Percentiles rank a stretch among this genome's conserved stretches.
These are phyloP conservation scores for Phocoena sinus DNA, from an alignment of 2,113 vertebrate species.

Conservation along the genomic window DNA sequence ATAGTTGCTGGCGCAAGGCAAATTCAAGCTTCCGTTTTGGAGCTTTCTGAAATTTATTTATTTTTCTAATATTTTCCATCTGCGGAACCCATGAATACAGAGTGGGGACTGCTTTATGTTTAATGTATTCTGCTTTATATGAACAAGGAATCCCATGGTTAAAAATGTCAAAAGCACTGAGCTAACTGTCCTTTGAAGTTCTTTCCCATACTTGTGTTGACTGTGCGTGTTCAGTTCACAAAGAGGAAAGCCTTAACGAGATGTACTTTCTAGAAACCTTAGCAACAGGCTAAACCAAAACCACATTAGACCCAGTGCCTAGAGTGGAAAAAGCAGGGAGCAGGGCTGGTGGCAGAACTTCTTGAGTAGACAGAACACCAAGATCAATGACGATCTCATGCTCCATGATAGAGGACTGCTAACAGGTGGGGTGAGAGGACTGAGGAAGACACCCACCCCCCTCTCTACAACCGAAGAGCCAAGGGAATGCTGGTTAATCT, in stretches of 20 bases:
- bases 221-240: not conserved
- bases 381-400: not conserved
- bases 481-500: not conserved
- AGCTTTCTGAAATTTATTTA: not conserved
- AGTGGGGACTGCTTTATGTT: not conserved
- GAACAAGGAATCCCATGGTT: not conserved
- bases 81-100: not conserved
- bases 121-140: not conserved
- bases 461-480: rapidly evolving
- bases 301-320: not conserved
- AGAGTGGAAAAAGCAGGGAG: not conserved
- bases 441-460: not conserved
- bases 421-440: not conserved
- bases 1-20: not conserved
- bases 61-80: not conserved
- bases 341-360: not conserved
- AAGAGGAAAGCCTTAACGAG: not conserved
- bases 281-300: not conserved
- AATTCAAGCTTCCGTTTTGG: not conserved
- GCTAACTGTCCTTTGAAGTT: not conserved
- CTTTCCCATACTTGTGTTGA: not conserved
- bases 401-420: not conserved
- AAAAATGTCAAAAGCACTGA: not conserved
- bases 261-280: not conserved
- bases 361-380: not conserved